These are phyloP conservation scores for Theonella swinhoei DNA, from an alignment of 37 sponge, comb jelly and placozoan species.

Conservation along the genomic window DNA sequence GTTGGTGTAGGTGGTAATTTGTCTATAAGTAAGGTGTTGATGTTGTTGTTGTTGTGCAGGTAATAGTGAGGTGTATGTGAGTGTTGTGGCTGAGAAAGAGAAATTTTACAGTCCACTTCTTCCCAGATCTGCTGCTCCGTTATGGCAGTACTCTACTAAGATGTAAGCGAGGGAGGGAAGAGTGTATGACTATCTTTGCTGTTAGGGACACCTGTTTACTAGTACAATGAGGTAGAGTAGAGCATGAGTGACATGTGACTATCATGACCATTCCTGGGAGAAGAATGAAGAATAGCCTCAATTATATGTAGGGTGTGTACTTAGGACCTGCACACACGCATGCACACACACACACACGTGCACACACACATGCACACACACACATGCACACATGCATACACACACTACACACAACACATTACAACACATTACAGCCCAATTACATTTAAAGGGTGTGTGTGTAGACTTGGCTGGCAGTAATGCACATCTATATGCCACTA, in stretches of 20 bases:
- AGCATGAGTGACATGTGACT: too few species aligned
- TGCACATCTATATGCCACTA: too few species aligned
- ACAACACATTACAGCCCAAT: too few species aligned
- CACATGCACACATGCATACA: conserved; percentile 19
- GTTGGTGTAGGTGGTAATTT: too few species aligned
- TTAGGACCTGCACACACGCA: not conserved
- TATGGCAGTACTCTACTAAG: not conserved
- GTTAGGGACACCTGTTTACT: not conserved
- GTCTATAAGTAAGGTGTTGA: too few species aligned
- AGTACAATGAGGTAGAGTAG: not conserved
- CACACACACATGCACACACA: conserved; percentile 21
- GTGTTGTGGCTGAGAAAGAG: conserved; percentile 47
- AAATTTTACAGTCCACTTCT: conserved; percentile 9
- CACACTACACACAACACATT: too few species aligned
- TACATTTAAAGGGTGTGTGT: too few species aligned
- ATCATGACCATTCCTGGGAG: too few species aligned
- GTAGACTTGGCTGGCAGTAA: too few species aligned
- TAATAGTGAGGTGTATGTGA: conserved; percentile 51
- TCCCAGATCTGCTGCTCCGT: conserved; percentile 14
- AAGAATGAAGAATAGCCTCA: too few species aligned
- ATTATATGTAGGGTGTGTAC: not conserved
- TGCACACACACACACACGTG: conserved; percentile 26
- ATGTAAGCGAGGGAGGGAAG: not conserved
- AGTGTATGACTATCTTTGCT: too few species aligned
- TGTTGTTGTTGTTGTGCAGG: too few species aligned